phyloP scores from a whole-genome alignment of 2,113 vertebrate genomes.

The Seriola aureovittata region DNA sequence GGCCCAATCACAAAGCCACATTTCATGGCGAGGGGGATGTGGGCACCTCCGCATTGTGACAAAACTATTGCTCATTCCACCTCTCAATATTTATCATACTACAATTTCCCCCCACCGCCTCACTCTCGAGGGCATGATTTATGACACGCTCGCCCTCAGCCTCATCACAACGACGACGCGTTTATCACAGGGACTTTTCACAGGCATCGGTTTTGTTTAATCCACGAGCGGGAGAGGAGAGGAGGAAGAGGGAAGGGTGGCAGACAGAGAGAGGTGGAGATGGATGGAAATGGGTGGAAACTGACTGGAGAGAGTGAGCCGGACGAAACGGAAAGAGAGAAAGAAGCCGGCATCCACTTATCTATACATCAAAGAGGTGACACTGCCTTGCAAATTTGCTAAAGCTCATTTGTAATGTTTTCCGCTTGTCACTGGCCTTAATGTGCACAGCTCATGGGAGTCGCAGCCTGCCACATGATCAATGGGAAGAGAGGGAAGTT shows the following conservation, averaged over 20 bases:
- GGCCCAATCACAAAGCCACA: constrained; percentile 74
- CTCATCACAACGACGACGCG: constrained; percentile 66
- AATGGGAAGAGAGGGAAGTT: constrained; percentile 75
- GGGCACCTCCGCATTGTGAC: constrained; percentile 64
- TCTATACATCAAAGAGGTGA: constrained; percentile 72
- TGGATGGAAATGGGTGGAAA: constrained; percentile 20
- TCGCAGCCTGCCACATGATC: constrained; percentile 79
- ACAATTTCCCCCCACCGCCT: constrained; percentile 64
- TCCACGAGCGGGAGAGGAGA: constrained; percentile 34
- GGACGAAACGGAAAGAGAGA: constrained; percentile 2
- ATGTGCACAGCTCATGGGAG: constrained; percentile 78
- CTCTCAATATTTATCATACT: constrained; percentile 83
- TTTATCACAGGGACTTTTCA: constrained; percentile 75
- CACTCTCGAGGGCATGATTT: constrained; percentile 72
- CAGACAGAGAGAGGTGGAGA: constrained; percentile 51
- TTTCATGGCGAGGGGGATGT: constrained; percentile 64
- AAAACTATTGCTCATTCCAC: constrained; percentile 80
- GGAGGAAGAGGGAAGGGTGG: constrained; percentile 12
- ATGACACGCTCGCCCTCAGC: constrained; percentile 58
- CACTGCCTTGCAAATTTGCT: constrained; percentile 78
- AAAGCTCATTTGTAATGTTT: constrained; percentile 83
- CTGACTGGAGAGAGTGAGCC: constrained; percentile 26
- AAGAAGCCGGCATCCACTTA: constrained; percentile 57
- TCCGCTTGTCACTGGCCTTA: constrained; percentile 81
- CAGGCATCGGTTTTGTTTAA: constrained; percentile 76